Percentiles rank a stretch among this genome's conserved stretches.
phyloP scores from a whole-genome alignment of 2,113 vertebrate genomes.

The Naja naja region DNA sequence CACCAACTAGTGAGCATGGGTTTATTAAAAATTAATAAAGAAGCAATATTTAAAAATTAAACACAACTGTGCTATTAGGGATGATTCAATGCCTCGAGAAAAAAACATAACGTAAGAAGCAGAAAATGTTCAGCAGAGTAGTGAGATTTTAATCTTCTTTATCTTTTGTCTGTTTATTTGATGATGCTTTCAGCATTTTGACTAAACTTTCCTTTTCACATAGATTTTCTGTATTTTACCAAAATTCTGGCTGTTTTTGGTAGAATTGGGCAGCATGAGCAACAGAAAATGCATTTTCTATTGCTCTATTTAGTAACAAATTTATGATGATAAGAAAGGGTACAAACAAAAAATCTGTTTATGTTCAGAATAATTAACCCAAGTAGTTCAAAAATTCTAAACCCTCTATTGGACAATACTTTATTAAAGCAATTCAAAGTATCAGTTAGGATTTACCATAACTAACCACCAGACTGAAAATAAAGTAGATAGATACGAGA shows the following conservation, averaged over 20 bases:
- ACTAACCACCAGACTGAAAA: not conserved
- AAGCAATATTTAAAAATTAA: conserved; percentile 59
- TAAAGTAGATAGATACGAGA: not conserved
- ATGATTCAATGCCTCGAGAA: conserved; percentile 21
- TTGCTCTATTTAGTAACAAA: conserved; percentile 36
- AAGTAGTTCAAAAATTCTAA: not conserved
- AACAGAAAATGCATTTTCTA: not conserved
- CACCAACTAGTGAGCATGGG: conserved; percentile 30
- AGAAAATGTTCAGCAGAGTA: not conserved
- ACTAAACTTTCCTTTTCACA: conserved; percentile 24
- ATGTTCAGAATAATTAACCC: conserved; percentile 13
- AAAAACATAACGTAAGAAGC: conserved; percentile 29
- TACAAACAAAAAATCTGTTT: conserved; percentile 41
- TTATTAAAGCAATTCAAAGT: not conserved
- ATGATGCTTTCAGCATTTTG: conserved; percentile 15
- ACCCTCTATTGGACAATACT: too few relatives aligned
- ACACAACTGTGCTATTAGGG: conserved; percentile 39
- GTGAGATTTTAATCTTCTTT: not conserved
- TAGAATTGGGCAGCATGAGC: not conserved
- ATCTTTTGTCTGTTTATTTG: conserved; percentile 12
- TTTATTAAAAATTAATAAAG: conserved; percentile 58
- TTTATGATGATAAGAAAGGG: conserved; percentile 31
- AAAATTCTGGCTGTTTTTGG: conserved; percentile 30
- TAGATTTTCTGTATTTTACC: conserved; percentile 15
- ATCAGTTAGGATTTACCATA: not conserved